Base-by-base conservation (phyloP, 2,797 vertebrate genomes). In the Clarias fuscus region DNA sequence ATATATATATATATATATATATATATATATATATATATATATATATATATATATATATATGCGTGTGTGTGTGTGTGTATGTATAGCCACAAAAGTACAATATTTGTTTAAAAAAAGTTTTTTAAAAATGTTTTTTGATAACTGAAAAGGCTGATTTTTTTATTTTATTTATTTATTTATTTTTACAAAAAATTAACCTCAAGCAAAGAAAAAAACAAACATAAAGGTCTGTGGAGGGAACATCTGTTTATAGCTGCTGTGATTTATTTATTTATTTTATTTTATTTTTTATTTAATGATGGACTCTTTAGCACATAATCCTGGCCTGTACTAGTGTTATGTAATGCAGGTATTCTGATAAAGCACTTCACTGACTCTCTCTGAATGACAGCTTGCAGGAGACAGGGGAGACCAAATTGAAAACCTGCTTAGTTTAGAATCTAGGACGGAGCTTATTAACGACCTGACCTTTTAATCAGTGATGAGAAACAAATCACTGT, bases 301-400 rank as follows among this genome's bases (percentile, higher is more conserved):
- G 64, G 3, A 58, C 11, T 68, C 43, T 77, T 67, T 18, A 0
- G 37, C 22, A 4, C 30, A 67, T 43, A 73, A 43, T 76, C 27
- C 37, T 65, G 61, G 20, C 48, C 40, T 59, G 64, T 53, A 14
- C 8, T 61, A 14, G n/a, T 30, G 27, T 80, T 73, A 33, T 65
- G 43, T 82, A 86, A 73, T 75, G 40, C 53, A 17, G n/a, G 11
- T 5, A 15, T 18, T 64, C 30, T 82, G 71, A 82, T 82, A 33
- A 76, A 86, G n/a, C 14, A 6, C 10, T 58, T 77, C 30, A 76
- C 30, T 76, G 48, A 30, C 73, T 82, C 43, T 84, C 48, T 86
- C 84, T 53, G 68, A 65, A 76, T 82, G 4, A 83, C 2, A 18
- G 24, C 18, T 71, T 56, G 48, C 53, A 59, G 14, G 13, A 33